Evolutionary conservation across 2,113 vertebrate species (phyloP).

Genomic region (cattle (Bos taurus)): ARS-UCD2.0 NC_037343.1:19624501-19625000

Average conservation of each 20-base stretch:
- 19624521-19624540: background rate
- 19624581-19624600: background rate
- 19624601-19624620: background rate
- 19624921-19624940: background rate
- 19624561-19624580: background rate
- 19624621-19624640: background rate
- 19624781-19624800: fast-evolving
- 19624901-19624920: background rate
- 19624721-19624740: fast-evolving
- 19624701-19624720: fast-evolving
- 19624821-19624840: background rate
- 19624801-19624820: background rate
- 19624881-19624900: background rate
- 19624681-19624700: background rate
- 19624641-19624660: background rate
- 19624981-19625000: background rate
- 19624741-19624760: too few species aligned
- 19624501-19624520: background rate
- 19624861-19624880: background rate
- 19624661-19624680: fast-evolving
- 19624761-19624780: background rate
- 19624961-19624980: background rate
- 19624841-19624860: background rate
- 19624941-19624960: background rate
- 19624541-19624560: background rate